Evolutionary conservation across 1,140 invertebrate genomes (phyloP), one percentile per base, ranked within the genome.

Genomic region (Homalodisca vitripennis): DNA sequence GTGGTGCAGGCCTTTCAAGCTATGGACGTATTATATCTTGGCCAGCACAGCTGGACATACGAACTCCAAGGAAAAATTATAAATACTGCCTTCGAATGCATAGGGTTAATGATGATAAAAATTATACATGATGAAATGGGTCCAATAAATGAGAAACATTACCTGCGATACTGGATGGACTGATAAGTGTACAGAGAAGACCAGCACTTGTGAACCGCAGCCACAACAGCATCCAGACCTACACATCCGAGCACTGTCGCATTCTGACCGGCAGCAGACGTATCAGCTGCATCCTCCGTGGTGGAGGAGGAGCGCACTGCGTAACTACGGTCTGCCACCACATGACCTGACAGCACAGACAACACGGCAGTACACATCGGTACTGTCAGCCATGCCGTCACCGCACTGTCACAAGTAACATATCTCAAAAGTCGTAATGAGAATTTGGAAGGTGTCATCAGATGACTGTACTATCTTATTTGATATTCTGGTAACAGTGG

Each of bases 191-290:
- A 94, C 34, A 92, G 84, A 0, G 92, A 94, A 0, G 86, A 88
- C 92, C 92, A 95, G 76, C 92, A 95, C 48, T 84, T 82, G 30
- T 84, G 79, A 2, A 94, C 79, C 0, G 84, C 86, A 30, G 79
- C 71, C 0, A 86, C 51, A 1, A 93, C 78, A 74, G 87, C 79
- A 3, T 80, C 78, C 31, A 80, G 75, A 10, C 76, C 80, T 27
- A 78, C 77, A 32, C 90, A 84, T 2, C 91, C 90, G 0, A 95
- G 79, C 70, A 88, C 85, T 0, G 91, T 93, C 48, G 87, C 85
- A 79, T 94, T 91, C 81, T 95, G 92, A 24, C 93, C 93, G n/a
- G 93, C 92, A 2, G 89, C 87, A 0, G 92, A 94, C 78, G 85
- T 75, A 79, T 90, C 90, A 66, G 87, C 84, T 6, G 87, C 87